Conservation (phyloP, 2,888 invertebrate species). For the Steinernema hermaphroditum region DNA sequence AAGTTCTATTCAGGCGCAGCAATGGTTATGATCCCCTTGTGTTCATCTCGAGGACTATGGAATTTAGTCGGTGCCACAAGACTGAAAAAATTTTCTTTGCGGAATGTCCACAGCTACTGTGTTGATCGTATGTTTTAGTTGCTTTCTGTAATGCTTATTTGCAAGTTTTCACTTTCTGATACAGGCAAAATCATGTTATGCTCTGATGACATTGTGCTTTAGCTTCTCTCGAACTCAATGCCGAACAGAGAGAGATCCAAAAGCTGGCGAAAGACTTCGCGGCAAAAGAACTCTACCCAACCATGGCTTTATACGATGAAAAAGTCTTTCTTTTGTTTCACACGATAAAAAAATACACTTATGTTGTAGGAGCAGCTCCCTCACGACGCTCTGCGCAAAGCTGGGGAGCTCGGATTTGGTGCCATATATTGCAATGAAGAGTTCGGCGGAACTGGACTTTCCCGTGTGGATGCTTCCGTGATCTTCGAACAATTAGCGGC, state of each 20-base stretch:
- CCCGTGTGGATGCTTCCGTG: slow-evolving; percentile 71
- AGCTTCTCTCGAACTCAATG: slow-evolving; percentile 69
- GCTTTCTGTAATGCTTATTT: slow-evolving; percentile 2
- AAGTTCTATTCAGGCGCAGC: no score
- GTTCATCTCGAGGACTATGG: no score
- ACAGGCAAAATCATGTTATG: no score
- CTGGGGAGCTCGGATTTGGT: slow-evolving; percentile 71
- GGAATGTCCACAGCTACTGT: slow-evolving; percentile 34
- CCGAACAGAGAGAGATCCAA: slow-evolving; percentile 71
- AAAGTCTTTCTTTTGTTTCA: no score
- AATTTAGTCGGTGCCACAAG: no score
- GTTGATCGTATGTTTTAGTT: slow-evolving; percentile 37
- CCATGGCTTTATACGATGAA: slow-evolving; percentile 72
- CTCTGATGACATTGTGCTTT: no score
- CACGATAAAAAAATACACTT: no score
- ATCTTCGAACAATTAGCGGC: slow-evolving; percentile 72
- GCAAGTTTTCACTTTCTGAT: not conserved
- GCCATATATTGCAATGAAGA: slow-evolving; percentile 71
- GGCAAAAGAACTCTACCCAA: slow-evolving; percentile 70
- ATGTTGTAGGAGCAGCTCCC: slow-evolving; percentile 69
- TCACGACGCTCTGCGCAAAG: slow-evolving; percentile 69
- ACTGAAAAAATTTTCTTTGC: no score
- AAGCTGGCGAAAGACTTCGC: slow-evolving; percentile 71
- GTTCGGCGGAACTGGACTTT: slow-evolving; percentile 71
- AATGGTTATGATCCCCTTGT: no score